Evolutionary conservation across 1,140 invertebrate genomes (phyloP).

Genomic region (Leptinotarsa undecemlineata): DNA sequence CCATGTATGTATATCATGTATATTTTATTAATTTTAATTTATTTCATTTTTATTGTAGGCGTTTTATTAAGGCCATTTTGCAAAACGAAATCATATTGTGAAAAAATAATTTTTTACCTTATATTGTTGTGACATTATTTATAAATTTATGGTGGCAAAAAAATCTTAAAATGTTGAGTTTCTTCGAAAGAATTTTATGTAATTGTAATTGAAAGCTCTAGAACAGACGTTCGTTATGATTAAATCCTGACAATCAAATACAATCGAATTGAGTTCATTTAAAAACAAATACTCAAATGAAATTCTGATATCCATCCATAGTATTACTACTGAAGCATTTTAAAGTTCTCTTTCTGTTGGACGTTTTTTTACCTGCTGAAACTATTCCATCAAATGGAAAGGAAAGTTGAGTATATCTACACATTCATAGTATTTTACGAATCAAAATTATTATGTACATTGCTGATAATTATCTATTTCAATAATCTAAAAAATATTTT

Average conservation of each 20-base stretch:
- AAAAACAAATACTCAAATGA: not conserved
- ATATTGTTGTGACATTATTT: conserved; percentile 36
- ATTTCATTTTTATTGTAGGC: conserved; percentile 46
- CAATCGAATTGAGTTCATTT: not conserved
- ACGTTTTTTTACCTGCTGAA: too few relatives aligned
- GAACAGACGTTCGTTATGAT: conserved; percentile 31
- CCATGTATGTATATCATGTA: conserved; percentile 53
- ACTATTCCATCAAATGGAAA: too few relatives aligned
- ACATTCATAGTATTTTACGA: too few relatives aligned
- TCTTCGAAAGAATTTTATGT: conserved; percentile 32
- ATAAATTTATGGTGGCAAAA: conserved; percentile 34
- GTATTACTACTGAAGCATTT: not conserved
- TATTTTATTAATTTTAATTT: conserved; percentile 57
- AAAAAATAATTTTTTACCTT: conserved; percentile 45
- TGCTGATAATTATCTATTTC: not conserved
- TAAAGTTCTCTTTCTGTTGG: not conserved
- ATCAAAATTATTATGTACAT: too few relatives aligned
- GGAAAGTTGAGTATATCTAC: too few relatives aligned
- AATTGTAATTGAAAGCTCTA: conserved; percentile 32
- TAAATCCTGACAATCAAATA: conserved; percentile 4
- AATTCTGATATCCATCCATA: not conserved
- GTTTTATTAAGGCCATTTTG: conserved; percentile 25
- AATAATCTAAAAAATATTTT: not conserved
- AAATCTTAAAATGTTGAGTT: conserved; percentile 33
- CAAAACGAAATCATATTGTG: conserved; percentile 30